Base-by-base conservation (phyloP, 1,140 invertebrate species). In the Odontomachus brunneus region DNA sequence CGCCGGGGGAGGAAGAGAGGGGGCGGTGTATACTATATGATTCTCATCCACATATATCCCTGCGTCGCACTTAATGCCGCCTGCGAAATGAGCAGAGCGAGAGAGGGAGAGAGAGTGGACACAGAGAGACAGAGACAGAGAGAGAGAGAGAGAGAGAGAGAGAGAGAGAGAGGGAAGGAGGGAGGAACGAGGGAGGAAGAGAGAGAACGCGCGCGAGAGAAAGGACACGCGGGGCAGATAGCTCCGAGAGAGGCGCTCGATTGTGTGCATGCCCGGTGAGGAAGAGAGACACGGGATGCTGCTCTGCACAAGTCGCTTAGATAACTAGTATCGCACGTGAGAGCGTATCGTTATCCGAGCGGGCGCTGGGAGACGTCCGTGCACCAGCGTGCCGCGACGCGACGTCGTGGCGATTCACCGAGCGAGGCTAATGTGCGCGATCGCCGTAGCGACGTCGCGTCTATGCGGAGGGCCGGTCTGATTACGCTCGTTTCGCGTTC, bases 31-130 rank as follows among this genome's bases (percentile, higher is more conserved):
- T 60, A 71, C 69, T 88, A 86, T 84, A 89, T 87, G 87, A 90
- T 89, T 76, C 88, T 82, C 83, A 72, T 84, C 83, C 82, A 85
- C 88, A 83, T 88, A 87, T 89, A 90, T 88, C 86, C 82, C 87
- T 82, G 84, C 72, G 85, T 85, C 74, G 89, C 90, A 91, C 86
- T 90, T 90, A 90, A 91, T 90, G 89, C 89, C 80, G 87, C 85
- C 84, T 88, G 83, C 86, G 84, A 91, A 91, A 91, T 89, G 84
- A 88, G 83, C 74, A 55, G 38, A 59, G 57, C 24, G 51, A 38
- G 22, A 84, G 63, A 75, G 83, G 26, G 12, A 44, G 49, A 29
- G 51, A 44, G n/a, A 24, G 19, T 17, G 38, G 38, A 69, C 15
- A 24, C 44, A 24, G 26, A 59, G 51, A 48, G 66, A 69, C 55